A percentile compares a stretch with the other conserved stretches of the same genome.
Conservation (phyloP, 2,113 vertebrate species). For the Calidris pygmaea region DNA sequence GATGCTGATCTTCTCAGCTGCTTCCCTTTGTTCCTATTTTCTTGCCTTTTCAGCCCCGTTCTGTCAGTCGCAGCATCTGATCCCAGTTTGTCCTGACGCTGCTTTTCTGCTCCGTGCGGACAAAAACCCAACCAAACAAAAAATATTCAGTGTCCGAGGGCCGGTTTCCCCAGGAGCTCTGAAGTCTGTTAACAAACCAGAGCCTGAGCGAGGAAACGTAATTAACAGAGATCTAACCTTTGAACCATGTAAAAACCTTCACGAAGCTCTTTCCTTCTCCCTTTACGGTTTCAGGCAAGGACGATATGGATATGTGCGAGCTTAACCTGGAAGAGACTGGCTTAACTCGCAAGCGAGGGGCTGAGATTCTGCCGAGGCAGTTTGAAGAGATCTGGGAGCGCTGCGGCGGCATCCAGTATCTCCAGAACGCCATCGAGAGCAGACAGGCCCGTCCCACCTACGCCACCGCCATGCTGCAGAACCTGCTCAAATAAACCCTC, state of each 20-base stretch:
- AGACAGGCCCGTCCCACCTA: slow-evolving; percentile 92
- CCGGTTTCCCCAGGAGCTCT: not conserved
- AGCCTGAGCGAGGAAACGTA: not conserved
- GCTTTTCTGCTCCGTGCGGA: not conserved
- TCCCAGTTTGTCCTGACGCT: not conserved
- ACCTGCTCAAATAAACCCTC: slow-evolving; percentile 78
- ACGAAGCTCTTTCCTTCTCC: not conserved
- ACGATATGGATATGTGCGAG: slow-evolving; percentile 99
- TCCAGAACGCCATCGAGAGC: slow-evolving; percentile 90
- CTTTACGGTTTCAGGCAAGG: slow-evolving; percentile 82
- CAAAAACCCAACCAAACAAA: not conserved
- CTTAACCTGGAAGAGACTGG: slow-evolving; percentile 97
- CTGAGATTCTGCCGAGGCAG: slow-evolving; percentile 93
- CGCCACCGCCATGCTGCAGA: slow-evolving; percentile 96
- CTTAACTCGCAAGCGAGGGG: slow-evolving; percentile 90
- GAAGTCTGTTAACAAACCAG: not conserved
- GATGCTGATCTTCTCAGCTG: not conserved
- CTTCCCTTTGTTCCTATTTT: not conserved
- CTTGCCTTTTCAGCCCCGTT: rapidly evolving
- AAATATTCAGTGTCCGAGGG: not conserved
- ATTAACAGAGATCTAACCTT: not conserved
- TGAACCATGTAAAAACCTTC: not conserved
- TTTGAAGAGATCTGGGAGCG: slow-evolving; percentile 99
- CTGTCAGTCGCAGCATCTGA: not conserved
- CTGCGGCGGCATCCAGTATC: slow-evolving; percentile 92